phyloP scores from a whole-genome alignment of 2,888 invertebrate genomes.

The Tetragonisca angustula region DNA sequence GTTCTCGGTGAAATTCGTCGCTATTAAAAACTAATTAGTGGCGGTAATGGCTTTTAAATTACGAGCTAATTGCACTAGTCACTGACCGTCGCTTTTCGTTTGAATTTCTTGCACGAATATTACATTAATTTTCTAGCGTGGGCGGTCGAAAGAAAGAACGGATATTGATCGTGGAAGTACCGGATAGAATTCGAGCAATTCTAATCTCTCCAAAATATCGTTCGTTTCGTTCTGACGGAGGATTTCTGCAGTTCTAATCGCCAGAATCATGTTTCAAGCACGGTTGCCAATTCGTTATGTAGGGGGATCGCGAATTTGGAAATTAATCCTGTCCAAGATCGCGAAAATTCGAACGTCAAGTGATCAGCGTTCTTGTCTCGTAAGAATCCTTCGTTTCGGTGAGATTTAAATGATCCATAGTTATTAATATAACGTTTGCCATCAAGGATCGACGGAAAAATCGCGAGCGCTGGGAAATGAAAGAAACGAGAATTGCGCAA shows the following conservation, averaged over 20 bases:
- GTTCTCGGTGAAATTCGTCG: neutral
- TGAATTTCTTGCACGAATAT: constrained; percentile 3
- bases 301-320: neutral
- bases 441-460: neutral
- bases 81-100: neutral
- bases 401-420: too few species aligned
- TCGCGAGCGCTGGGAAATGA: neutral
- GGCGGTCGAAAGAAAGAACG: too few species aligned
- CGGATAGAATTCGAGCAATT: neutral
- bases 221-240: neutral
- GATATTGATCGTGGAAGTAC: neutral
- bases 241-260: neutral
- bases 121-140: neutral
- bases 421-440: too few species aligned
- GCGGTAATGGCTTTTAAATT: constrained; percentile 41
- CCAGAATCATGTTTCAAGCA: neutral
- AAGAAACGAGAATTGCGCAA: neutral
- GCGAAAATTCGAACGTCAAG: neutral
- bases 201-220: constrained; percentile 12
- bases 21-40: constrained; percentile 37
- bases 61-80: constrained; percentile 14
- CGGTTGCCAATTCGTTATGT: constrained; percentile 26
- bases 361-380: neutral
- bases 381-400: too few species aligned
- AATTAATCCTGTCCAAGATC: constrained; percentile 2